Conservation (phyloP, 2,888 invertebrate genomes). For the Leucozona laternaria region DNA sequence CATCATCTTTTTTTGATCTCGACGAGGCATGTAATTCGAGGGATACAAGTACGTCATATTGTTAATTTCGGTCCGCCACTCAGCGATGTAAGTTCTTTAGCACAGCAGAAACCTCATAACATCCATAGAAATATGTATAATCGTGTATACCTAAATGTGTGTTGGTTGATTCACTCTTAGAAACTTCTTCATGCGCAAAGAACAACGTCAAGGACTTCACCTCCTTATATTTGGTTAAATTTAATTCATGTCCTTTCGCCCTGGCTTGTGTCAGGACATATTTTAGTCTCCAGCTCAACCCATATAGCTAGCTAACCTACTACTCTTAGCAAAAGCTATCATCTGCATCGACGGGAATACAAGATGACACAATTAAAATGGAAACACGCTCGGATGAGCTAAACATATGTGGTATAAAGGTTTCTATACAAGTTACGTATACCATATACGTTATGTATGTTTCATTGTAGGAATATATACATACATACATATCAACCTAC, state of each 20-base stretch:
- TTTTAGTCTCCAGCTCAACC: conserved; percentile 22
- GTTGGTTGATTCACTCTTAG: conserved; percentile 48
- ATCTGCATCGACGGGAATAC: conserved; percentile 68
- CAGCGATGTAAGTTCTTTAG: conserved; percentile 16
- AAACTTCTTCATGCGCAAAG: conserved; percentile 69
- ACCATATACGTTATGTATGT: neutral
- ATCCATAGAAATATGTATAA: neutral
- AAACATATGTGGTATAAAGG: conserved; percentile 60
- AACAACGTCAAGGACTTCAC: conserved; percentile 48
- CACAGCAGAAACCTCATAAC: conserved; percentile 20
- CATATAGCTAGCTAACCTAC: neutral
- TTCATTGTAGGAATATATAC: neutral
- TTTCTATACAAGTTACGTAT: neutral
- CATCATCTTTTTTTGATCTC: conserved; percentile 73
- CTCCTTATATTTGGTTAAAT: conserved; percentile 72
- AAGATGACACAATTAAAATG: conserved; percentile 75
- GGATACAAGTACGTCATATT: conserved; percentile 51
- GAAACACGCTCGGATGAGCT: conserved; percentile 64
- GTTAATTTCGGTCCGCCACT: conserved; percentile 60
- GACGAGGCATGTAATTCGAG: conserved; percentile 63
- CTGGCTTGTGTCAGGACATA: conserved; percentile 45
- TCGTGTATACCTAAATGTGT: neutral
- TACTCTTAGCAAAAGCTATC: conserved; percentile 21
- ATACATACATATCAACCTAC: neutral
- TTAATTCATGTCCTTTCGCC: conserved; percentile 68